A percentile compares a stretch with the other conserved stretches of the same genome.
phyloP scores from a whole-genome alignment of 2,797 vertebrate species.

The Scarus forsteni region DNA sequence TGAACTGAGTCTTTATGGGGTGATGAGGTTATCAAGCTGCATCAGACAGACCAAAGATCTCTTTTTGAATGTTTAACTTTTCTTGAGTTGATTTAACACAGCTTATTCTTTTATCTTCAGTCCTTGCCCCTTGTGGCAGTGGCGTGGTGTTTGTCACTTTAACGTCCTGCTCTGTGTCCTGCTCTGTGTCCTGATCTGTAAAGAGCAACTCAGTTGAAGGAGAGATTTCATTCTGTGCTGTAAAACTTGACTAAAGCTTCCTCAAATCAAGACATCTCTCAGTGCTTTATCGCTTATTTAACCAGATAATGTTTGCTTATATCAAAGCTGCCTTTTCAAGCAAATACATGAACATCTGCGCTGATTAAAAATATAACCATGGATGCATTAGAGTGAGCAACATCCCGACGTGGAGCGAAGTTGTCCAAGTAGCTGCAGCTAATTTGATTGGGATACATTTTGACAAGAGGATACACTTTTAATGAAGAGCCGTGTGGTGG shows the following conservation, averaged over 20 bases:
- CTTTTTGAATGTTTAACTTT: conserved; percentile 8
- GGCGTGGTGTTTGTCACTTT: conserved; percentile 25
- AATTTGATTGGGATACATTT: conserved; percentile 89
- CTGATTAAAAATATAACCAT: conserved; percentile 70
- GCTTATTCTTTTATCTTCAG: conserved; percentile 9
- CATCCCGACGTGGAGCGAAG: conserved; percentile 59
- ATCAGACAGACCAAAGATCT: conserved; percentile 6
- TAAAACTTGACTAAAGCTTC: conserved; percentile 20
- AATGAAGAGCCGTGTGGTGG: conserved; percentile 89
- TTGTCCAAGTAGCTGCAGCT: conserved; percentile 86
- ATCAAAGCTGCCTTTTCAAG: conserved; percentile 29
- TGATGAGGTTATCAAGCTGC: conserved; percentile 36
- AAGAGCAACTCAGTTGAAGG: conserved; percentile 28
- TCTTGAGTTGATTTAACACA: conserved; percentile 25
- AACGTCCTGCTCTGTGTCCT: conserved; percentile 37
- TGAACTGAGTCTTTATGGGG: conserved; percentile 35
- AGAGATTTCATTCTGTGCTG: conserved; percentile 11
- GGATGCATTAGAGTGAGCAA: conserved; percentile 53
- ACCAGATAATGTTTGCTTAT: conserved; percentile 40
- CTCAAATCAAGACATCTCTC: conserved; percentile 22
- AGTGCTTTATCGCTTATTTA: conserved; percentile 31
- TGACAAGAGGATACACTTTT: conserved; percentile 95
- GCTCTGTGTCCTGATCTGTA: conserved; percentile 22
- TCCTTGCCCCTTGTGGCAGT: conserved; percentile 11
- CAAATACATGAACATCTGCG: conserved; percentile 47